These are phyloP conservation scores for Ashinkailepas kermadecensis DNA, from an alignment of 2,888 invertebrate genomes.

Conservation along the genomic window DNA sequence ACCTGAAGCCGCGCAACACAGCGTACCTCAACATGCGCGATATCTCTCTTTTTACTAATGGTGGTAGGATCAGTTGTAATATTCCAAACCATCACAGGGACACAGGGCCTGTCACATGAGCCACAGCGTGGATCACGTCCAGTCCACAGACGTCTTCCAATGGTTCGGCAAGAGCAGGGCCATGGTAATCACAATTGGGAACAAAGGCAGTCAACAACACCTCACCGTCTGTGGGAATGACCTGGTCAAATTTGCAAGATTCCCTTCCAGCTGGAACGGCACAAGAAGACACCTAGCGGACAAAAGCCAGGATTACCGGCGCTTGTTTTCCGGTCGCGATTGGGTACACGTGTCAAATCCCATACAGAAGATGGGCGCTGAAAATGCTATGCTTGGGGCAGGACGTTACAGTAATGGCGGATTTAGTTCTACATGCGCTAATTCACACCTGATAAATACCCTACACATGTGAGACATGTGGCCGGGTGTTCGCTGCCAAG, in stretches of 20 bases:
- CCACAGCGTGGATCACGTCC: background rate
- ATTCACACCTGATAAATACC: no score
- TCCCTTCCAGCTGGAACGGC: no score
- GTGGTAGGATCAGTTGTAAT: background rate
- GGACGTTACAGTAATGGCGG: no score
- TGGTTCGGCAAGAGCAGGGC: background rate
- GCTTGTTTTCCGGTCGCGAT: no score
- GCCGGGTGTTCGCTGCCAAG: no score
- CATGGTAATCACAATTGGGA: background rate
- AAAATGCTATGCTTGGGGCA: no score
- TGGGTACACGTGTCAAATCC: no score
- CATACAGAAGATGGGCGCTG: no score
- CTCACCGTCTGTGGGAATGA: background rate
- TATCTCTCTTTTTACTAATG: background rate
- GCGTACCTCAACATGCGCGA: background rate
- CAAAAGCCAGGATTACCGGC: no score
- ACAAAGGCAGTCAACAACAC: background rate
- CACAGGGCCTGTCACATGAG: background rate
- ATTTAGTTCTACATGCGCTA: no score
- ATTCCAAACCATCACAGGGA: background rate
- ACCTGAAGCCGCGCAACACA: background rate
- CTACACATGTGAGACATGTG: no score
- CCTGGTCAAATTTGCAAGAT: background rate
- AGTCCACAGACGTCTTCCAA: background rate
- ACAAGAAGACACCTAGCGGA: no score